Conservation (phyloP, 2,888 invertebrate species). For the Phytoseiulus persimilis region DNA sequence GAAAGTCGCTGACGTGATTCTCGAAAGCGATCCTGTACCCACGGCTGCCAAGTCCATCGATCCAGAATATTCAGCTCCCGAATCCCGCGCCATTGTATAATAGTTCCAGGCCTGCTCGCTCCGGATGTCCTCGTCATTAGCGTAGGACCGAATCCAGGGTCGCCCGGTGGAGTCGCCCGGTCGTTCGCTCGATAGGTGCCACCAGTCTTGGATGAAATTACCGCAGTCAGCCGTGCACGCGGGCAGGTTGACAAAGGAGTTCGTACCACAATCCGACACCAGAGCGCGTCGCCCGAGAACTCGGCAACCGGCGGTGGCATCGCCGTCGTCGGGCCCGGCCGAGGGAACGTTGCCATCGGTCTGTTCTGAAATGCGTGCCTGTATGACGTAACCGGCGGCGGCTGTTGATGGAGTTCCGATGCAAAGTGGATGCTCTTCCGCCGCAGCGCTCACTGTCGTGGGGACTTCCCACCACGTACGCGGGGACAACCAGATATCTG, state of each 20-base stretch:
- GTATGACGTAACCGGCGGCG: not conserved
- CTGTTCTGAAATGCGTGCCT: not conserved
- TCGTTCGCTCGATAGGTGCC: not conserved
- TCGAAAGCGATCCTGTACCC: too few species aligned
- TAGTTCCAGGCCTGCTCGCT: not conserved
- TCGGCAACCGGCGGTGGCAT: not conserved
- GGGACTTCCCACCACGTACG: too few species aligned
- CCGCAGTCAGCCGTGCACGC: not conserved
- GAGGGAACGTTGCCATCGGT: not conserved
- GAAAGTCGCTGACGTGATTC: too few species aligned
- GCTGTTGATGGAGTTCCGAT: not conserved
- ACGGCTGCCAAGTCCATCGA: too few species aligned
- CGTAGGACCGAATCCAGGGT: not conserved
- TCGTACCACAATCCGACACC: not conserved
- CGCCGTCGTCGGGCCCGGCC: too few species aligned
- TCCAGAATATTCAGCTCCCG: not conserved
- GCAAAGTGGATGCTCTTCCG: not conserved
- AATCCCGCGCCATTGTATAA: not conserved
- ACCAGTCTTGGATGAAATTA: not conserved
- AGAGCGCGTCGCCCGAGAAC: not conserved
- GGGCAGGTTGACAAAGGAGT: not conserved
- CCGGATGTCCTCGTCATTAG: not conserved
- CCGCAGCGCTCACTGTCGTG: too few species aligned
- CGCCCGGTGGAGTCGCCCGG: not conserved
- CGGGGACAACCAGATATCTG: too few species aligned